Evolutionary conservation across 2,888 invertebrate species (phyloP).

Genomic region (Lacanobia oleracea): DNA sequence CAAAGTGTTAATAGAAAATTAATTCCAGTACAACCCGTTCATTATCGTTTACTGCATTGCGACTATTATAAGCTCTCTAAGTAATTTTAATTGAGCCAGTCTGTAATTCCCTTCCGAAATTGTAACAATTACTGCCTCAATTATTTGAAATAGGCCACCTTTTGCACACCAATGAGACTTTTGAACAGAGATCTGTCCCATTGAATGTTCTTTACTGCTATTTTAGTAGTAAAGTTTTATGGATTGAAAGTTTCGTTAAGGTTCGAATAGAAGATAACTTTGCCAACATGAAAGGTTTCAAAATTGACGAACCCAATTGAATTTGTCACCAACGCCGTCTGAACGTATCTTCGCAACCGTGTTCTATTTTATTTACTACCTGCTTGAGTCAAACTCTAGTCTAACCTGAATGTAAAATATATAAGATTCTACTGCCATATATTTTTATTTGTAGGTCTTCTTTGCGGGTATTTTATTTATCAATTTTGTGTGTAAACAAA

Average conservation of each 20-base stretch:
- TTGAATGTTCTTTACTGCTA: constrained; percentile 41
- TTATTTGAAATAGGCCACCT: constrained; percentile 52
- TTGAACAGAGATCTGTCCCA: constrained; percentile 27
- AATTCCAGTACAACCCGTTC: constrained; percentile 57
- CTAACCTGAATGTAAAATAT: neutral
- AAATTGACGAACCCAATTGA: constrained; percentile 54
- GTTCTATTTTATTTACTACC: constrained; percentile 36
- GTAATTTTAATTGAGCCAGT: constrained; percentile 52
- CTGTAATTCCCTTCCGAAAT: constrained; percentile 55
- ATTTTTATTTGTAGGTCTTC: constrained; percentile 1
- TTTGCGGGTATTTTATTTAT: constrained; percentile 11
- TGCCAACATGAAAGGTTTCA: constrained; percentile 50
- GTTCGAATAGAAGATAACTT: constrained; percentile 16
- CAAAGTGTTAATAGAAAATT: constrained; percentile 53
- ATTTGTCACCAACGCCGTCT: constrained; percentile 38
- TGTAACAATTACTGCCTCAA: constrained; percentile 53
- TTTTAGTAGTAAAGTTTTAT: constrained; percentile 38
- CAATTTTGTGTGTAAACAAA: constrained; percentile 9
- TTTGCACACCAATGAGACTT: constrained; percentile 38
- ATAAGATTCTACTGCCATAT: neutral
- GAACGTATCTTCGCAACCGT: constrained; percentile 27
- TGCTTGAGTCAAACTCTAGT: constrained; percentile 15
- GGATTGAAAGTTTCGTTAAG: constrained; percentile 34
- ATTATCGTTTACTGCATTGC: constrained; percentile 46
- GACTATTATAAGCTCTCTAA: constrained; percentile 37